phyloP scores from a whole-genome alignment of 2,888 invertebrate species.

The Coronaproctus castanopsis region DNA sequence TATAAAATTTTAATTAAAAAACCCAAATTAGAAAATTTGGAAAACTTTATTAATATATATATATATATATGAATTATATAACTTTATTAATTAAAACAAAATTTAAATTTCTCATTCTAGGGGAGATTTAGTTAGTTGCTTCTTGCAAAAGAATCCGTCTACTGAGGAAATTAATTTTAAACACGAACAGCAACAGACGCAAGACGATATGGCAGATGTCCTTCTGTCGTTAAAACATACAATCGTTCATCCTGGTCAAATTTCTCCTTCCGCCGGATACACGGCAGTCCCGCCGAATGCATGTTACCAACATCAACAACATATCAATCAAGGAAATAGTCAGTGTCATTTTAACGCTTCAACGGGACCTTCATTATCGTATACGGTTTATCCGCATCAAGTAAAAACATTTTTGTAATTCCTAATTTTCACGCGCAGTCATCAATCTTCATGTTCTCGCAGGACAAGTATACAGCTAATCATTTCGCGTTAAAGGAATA shows the following conservation, averaged over 20 bases:
- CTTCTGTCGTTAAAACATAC: slow-evolving; percentile 70
- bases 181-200: slow-evolving; percentile 1
- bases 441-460: too few relatives aligned
- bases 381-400: slow-evolving; percentile 32
- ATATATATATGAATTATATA: too few relatives aligned
- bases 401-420: too few relatives aligned
- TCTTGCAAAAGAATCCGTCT: slow-evolving; percentile 9
- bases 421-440: too few relatives aligned
- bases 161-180: background rate
- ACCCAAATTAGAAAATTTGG: background rate
- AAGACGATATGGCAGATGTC: slow-evolving; percentile 60
- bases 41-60: background rate
- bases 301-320: slow-evolving; percentile 32
- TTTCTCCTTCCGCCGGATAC: slow-evolving; percentile 22
- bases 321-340: background rate
- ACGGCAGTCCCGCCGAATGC: slow-evolving; percentile 22
- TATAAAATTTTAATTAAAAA: background rate
- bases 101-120: too few relatives aligned
- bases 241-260: slow-evolving; percentile 55
- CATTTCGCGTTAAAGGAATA: too few relatives aligned
- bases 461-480: too few relatives aligned
- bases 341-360: slow-evolving; percentile 31
- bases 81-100: too few relatives aligned
- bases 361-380: slow-evolving; percentile 28
- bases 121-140: slow-evolving; percentile 9